phyloP scores from a whole-genome alignment of 2,888 invertebrate genomes.

The Lithodes maja region DNA sequence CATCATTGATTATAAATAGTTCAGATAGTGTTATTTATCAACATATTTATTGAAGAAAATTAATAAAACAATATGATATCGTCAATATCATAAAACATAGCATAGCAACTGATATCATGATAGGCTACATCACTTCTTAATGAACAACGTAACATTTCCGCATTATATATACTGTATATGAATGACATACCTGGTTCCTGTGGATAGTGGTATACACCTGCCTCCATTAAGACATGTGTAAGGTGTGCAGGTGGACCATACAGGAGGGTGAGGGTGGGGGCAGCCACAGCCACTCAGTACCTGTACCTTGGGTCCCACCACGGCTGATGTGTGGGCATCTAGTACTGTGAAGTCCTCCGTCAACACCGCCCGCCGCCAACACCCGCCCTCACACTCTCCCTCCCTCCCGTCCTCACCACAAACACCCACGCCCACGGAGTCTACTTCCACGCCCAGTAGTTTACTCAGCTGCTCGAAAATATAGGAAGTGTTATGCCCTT shows the following conservation, averaged over 20 bases:
- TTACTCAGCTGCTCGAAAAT: not conserved
- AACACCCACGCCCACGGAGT: not conserved
- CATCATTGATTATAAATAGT: too few species aligned
- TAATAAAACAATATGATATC: too few species aligned
- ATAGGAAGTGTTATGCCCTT: not conserved
- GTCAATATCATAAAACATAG: too few species aligned
- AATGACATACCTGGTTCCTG: slow-evolving; percentile 21
- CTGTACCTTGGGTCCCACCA: slow-evolving; percentile 14
- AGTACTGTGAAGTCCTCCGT: slow-evolving; percentile 16
- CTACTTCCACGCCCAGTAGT: not conserved
- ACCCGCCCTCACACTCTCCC: slow-evolving; percentile 19
- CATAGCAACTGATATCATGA: too few species aligned
- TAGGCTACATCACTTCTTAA: too few species aligned
- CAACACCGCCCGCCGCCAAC: slow-evolving; percentile 28
- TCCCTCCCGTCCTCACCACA: slow-evolving; percentile 3
- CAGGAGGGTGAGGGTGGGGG: not conserved
- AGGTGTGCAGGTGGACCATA: slow-evolving; percentile 13
- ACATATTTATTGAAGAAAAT: too few species aligned
- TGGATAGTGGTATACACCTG: slow-evolving; percentile 37
- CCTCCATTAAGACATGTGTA: slow-evolving; percentile 62
- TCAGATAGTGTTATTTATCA: too few species aligned
- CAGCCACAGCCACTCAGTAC: slow-evolving; percentile 26
- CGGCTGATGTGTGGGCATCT: slow-evolving; percentile 24
- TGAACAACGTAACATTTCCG: too few species aligned
- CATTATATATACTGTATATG: too few species aligned